A percentile compares a stretch with the other conserved stretches of the same genome.
phyloP scores from a whole-genome alignment of 2,888 invertebrate genomes.

The Prosopocoilus inquinatus region DNA sequence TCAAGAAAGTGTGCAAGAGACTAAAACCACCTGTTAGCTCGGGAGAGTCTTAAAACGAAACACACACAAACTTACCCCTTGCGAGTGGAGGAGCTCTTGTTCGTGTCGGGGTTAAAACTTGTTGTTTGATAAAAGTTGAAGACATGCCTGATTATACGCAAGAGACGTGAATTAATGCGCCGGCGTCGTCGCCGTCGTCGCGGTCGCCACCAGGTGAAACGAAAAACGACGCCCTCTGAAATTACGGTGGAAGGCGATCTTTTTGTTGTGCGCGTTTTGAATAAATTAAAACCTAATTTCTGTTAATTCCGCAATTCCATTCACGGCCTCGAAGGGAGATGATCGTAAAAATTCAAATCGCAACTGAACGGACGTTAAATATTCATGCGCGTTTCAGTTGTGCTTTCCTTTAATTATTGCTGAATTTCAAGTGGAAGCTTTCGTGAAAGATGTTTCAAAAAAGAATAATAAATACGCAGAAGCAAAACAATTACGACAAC shows the following conservation, averaged over 20 bases:
- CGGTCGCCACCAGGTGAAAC: constrained; percentile 23
- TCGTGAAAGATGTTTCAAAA: neutral
- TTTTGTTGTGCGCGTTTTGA: too few species aligned
- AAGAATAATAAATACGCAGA: too few species aligned
- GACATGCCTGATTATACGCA: constrained; percentile 31
- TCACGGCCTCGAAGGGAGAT: too few species aligned
- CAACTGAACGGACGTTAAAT: too few species aligned
- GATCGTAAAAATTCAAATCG: too few species aligned
- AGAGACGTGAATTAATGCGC: constrained; percentile 32
- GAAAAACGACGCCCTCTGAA: neutral
- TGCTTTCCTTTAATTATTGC: too few species aligned
- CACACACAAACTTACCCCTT: neutral
- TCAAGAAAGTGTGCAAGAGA: neutral
- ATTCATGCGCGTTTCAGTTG: too few species aligned
- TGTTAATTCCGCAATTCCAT: too few species aligned
- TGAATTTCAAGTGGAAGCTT: neutral
- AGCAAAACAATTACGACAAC: too few species aligned
- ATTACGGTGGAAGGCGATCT: too few species aligned
- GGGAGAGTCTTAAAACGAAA: too few species aligned
- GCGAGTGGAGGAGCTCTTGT: neutral
- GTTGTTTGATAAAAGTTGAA: constrained; percentile 41
- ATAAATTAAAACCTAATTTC: too few species aligned
- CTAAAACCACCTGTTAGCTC: neutral
- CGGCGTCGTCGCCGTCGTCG: constrained; percentile 29
- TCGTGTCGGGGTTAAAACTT: constrained; percentile 29